These are phyloP conservation scores for Polylopha cassiicola DNA, from an alignment of 2,888 invertebrate genomes.

Conservation along the genomic window DNA sequence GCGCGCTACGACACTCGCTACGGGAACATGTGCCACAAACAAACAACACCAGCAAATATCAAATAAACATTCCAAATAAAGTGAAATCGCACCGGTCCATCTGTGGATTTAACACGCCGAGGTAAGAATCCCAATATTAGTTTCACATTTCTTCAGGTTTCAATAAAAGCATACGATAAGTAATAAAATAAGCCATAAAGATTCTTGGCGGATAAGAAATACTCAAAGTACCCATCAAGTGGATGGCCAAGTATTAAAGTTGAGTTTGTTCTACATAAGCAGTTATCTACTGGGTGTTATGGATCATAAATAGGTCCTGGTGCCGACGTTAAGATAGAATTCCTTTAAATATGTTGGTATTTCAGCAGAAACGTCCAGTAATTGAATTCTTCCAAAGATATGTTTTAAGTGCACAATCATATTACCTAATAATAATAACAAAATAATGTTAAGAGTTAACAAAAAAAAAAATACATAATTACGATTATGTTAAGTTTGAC, in stretches of 20 bases:
- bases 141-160: slow-evolving; percentile 32
- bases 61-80: slow-evolving; percentile 25
- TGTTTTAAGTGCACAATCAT: no score
- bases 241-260: slow-evolving; percentile 27
- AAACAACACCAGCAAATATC: slow-evolving; percentile 26
- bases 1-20: slow-evolving; percentile 28
- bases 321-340: not conserved
- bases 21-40: slow-evolving; percentile 36
- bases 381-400: no score
- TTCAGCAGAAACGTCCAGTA: no score
- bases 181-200: slow-evolving; percentile 45
- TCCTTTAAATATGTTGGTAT: no score
- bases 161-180: slow-evolving; percentile 38
- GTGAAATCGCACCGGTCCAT: slow-evolving; percentile 32
- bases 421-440: no score
- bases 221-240: slow-evolving; percentile 33
- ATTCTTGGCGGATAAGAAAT: slow-evolving; percentile 36
- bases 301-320: slow-evolving; percentile 10
- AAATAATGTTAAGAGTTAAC: no score
- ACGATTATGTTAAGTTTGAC: no score
- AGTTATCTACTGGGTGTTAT: slow-evolving; percentile 14
- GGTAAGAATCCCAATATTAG: slow-evolving; percentile 39
- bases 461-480: no score
- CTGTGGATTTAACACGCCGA: slow-evolving; percentile 30
- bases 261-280: slow-evolving; percentile 24